phyloP scores from a whole-genome alignment of 2,113 vertebrate genomes.

The Percopsis transmontana region DNA sequence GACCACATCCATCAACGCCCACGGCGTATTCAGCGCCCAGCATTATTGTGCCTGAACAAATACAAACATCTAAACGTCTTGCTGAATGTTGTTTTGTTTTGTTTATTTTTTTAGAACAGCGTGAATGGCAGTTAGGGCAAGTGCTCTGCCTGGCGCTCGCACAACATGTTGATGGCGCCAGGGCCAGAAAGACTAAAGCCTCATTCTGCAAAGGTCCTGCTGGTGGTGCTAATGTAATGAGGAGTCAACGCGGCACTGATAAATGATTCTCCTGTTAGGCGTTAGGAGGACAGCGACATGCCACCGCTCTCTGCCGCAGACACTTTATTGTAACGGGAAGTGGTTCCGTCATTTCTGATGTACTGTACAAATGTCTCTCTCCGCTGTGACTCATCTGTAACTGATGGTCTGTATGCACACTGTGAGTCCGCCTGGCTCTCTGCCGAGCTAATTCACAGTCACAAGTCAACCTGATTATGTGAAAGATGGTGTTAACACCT shows the following conservation, averaged over 20 bases:
- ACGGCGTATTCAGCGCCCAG: conserved; percentile 4
- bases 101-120: too few species aligned
- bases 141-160: conserved; percentile 25
- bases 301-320: conserved; percentile 33
- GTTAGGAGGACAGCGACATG: conserved; percentile 28
- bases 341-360: conserved; percentile 54
- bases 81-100: background rate
- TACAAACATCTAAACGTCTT: conserved; percentile 30
- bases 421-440: conserved; percentile 25
- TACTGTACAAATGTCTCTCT: conserved; percentile 24
- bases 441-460: conserved; percentile 38
- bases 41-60: conserved; percentile 22
- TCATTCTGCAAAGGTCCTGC: background rate
- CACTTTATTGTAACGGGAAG: conserved; percentile 38
- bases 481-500: conserved; percentile 20
- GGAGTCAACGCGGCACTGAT: conserved; percentile 38
- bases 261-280: conserved; percentile 36
- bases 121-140: conserved; percentile 6
- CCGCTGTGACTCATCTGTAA: conserved; percentile 53
- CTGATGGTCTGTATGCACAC: conserved; percentile 48
- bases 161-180: conserved; percentile 26
- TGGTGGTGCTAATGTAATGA: conserved; percentile 26
- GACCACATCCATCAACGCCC: conserved; percentile 29
- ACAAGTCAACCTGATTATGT: conserved; percentile 18
- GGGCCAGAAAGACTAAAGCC: background rate